Conservation (phyloP, 2,113 vertebrate species). For the Chionodraco myersi region DNA sequence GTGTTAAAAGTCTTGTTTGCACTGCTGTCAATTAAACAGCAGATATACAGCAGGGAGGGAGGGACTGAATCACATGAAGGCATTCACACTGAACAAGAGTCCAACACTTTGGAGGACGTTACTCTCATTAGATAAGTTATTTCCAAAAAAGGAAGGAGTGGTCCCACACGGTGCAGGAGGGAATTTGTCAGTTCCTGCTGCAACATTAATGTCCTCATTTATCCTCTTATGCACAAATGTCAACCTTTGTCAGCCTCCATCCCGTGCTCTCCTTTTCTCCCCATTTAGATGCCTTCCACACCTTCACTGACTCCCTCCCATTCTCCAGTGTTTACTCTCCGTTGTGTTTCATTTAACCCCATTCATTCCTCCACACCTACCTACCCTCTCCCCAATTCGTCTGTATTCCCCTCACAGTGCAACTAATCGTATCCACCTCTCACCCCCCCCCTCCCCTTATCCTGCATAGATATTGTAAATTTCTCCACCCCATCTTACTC, state of each 20-base stretch:
- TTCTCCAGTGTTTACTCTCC: conserved; percentile 10
- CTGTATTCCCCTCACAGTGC: conserved; percentile 46
- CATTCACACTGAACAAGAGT: conserved; percentile 27
- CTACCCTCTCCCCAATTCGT: conserved; percentile 33
- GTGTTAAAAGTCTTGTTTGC: conserved; percentile 38
- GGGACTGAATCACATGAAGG: conserved; percentile 13
- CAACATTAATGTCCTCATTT: conserved; percentile 82
- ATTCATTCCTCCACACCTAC: conserved; percentile 35
- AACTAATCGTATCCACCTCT: conserved; percentile 33
- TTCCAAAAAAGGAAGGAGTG: background rate
- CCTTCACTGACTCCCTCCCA: conserved; percentile 45
- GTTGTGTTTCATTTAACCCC: conserved; percentile 62
- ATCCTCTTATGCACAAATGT: conserved; percentile 81
- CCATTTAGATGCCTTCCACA: conserved; percentile 53
- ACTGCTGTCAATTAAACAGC: conserved; percentile 48
- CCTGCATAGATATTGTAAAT: conserved; percentile 69
- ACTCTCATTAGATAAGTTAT: conserved; percentile 51
- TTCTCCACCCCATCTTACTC: conserved; percentile 42
- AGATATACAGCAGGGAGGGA: conserved; percentile 35
- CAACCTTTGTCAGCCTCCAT: conserved; percentile 73
- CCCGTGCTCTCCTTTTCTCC: conserved; percentile 42
- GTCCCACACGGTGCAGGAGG: conserved; percentile 2
- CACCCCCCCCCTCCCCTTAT: background rate
- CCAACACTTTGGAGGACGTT: conserved; percentile 25
- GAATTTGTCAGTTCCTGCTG: conserved; percentile 62